Percentiles rank a stretch among this genome's conserved stretches.
Conservation (phyloP, 2,113 vertebrate genomes). For the Arizona elegans region DNA sequence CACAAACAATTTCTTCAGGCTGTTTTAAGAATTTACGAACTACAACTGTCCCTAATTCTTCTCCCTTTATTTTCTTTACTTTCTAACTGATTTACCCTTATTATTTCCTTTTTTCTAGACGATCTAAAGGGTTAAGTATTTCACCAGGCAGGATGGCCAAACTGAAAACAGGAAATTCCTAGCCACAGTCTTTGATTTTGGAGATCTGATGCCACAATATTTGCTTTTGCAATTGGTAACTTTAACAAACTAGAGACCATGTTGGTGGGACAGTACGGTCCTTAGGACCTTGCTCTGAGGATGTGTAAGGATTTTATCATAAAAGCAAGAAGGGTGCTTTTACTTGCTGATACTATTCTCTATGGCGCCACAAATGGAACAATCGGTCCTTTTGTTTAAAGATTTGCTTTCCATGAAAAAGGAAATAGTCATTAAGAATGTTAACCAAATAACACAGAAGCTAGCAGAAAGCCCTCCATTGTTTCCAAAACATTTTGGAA, state of each 20-base stretch:
- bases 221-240: background rate
- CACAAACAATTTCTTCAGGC: background rate
- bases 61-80: background rate
- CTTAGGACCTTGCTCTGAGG: background rate
- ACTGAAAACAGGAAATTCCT: background rate
- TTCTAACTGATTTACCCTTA: background rate
- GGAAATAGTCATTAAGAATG: background rate
- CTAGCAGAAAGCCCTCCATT: background rate
- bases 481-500: constrained; percentile 11
- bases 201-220: background rate
- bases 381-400: background rate
- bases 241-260: background rate
- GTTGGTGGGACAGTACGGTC: background rate
- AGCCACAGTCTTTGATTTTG: background rate
- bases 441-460: background rate
- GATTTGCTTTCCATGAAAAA: background rate
- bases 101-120: background rate
- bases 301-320: background rate
- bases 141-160: background rate
- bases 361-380: background rate
- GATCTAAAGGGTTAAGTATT: background rate
- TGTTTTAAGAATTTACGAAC: background rate
- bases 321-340: background rate
- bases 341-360: background rate
- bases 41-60: background rate